Base-by-base conservation (phyloP, 2,888 invertebrate species). In the Acanthacorydalis orientalis region DNA sequence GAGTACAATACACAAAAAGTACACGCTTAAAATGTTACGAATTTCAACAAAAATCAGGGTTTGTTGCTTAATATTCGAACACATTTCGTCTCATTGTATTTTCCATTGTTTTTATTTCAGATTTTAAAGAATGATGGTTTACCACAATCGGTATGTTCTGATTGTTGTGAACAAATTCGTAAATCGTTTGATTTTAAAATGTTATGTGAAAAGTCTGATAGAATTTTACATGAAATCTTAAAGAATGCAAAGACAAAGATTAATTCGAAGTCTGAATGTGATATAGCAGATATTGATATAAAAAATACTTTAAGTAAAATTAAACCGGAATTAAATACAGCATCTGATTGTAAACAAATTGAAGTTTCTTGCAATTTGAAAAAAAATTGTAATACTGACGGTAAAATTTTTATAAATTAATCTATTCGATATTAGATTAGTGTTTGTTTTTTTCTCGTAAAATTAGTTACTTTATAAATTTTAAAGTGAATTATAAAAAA, bases 111-210 rank as follows among this genome's bases (percentile, higher is more conserved):
- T 31, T 31, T 8, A 9, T 42, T 42, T 15, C 16, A 42, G 42
- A 42, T 42, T 4, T 12, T 9, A 16, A 31, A 31, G 10, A 23
- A 31, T 31, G 38, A 46, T 39, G 38, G 46, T 1, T 34, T 46
- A 31, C 46, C 46, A 14, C 14, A 14, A 12, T 34, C 12, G 31
- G 38, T 46, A 12, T 46, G 46, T 46, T 12, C 12, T 23, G 31
- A 34, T 6, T 46, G 46, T 31, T 38, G 23, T 34, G 23, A 37
- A 11, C n/a, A 39, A 39, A 31, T 37, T 10, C 38, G 38, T 7
- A 11, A 46, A 39, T 46, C 39, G 9, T 46, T 31, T 32, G 15
- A 37, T 31, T 46, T 46, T 39, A 38, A 31, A 46, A 16, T 38
- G 38, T 23, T 38, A 31, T 37, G 46, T 31, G 46, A 46, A 39